Evolutionary conservation across 2,797 vertebrate genomes (phyloP).

Genomic region (Perdix hodgsoniae): DNA sequence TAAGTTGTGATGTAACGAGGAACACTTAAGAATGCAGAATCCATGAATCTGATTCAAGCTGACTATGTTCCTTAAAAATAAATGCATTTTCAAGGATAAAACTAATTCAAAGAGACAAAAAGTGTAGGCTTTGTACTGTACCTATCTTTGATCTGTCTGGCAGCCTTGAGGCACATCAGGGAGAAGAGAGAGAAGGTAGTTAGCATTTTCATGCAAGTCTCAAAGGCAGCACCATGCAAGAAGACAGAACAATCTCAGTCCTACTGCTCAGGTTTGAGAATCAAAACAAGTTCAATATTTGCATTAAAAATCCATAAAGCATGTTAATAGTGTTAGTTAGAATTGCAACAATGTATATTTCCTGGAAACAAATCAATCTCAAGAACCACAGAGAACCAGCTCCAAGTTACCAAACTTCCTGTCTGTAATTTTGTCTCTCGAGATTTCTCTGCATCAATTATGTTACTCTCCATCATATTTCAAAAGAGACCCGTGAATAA

Average conservation of each 20-base stretch:
- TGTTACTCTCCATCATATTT: background rate
- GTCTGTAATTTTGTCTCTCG: background rate
- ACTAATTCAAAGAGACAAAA: constrained; percentile 70
- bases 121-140: constrained; percentile 82
- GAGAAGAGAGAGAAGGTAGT: constrained; percentile 83
- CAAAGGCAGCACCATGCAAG: constrained; percentile 80
- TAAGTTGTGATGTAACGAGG: background rate
- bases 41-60: background rate
- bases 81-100: constrained; percentile 52
- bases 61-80: constrained; percentile 29
- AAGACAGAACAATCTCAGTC: constrained; percentile 64
- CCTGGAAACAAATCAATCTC: background rate
- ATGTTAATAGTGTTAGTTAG: constrained; percentile 54
- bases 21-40: background rate
- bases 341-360: constrained; percentile 4
- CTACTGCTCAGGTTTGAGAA: constrained; percentile 50
- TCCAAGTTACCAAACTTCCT: background rate
- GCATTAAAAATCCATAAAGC: background rate
- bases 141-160: constrained; percentile 97
- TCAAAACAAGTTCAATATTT: constrained; percentile 21
- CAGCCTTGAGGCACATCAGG: constrained; percentile 86
- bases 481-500: background rate
- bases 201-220: constrained; percentile 85
- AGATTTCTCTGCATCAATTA: background rate
- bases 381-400: constrained; percentile 49